These are phyloP conservation scores for Australoheros scitulus DNA, from an alignment of 2,113 vertebrate genomes.

Conservation along the genomic window DNA sequence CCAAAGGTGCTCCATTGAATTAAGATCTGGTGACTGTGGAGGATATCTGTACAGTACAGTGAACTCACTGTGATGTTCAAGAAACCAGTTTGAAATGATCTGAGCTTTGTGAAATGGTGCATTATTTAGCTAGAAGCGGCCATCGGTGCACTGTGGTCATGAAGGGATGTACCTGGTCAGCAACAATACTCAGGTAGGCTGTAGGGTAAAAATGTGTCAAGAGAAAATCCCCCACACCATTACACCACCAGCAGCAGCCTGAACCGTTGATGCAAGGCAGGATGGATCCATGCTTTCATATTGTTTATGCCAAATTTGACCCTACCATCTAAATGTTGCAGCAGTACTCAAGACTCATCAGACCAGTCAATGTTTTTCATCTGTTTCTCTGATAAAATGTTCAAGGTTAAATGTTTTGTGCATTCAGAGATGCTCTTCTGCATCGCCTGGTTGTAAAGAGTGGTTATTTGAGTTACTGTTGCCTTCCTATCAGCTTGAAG, in stretches of 20 bases:
- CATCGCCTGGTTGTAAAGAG: too few relatives aligned
- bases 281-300: not conserved
- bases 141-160: not conserved
- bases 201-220: not conserved
- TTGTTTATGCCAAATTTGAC: too few relatives aligned
- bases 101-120: not conserved
- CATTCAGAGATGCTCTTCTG: too few relatives aligned
- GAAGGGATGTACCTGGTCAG: not conserved
- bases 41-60: not conserved
- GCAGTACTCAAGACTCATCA: too few relatives aligned
- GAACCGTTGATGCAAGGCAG: not conserved
- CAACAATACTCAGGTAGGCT: not conserved
- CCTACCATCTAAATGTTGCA: too few relatives aligned
- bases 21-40: not conserved
- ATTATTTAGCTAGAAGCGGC: not conserved
- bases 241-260: not conserved
- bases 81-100: not conserved
- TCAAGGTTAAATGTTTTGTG: too few relatives aligned
- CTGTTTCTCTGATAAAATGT: too few relatives aligned
- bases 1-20: not conserved
- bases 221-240: not conserved
- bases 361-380: too few relatives aligned
- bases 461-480: too few relatives aligned
- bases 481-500: too few relatives aligned
- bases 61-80: not conserved